A percentile compares a stretch with the other conserved stretches of the same genome.
These are phyloP conservation scores for Asbolus verrucosus DNA, from an alignment of 1,140 invertebrate species.

Conservation along the genomic window DNA sequence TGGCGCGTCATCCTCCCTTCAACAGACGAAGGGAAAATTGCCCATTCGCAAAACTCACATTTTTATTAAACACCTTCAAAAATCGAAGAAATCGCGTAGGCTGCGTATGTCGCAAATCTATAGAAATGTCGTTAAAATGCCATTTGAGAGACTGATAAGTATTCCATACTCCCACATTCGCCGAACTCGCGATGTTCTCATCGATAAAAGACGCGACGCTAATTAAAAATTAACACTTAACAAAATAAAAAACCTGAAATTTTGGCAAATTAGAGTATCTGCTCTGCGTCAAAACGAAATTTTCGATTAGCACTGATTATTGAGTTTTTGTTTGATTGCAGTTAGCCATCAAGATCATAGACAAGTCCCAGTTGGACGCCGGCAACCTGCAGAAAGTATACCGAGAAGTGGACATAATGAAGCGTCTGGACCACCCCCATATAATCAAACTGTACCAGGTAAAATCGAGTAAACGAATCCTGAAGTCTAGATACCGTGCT, in stretches of 20 bases:
- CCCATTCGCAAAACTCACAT: not conserved
- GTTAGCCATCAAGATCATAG: slow-evolving; percentile 98
- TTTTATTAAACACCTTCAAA: not conserved
- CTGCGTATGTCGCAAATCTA: not conserved
- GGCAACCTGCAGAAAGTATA: slow-evolving; percentile 98
- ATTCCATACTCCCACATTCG: no score
- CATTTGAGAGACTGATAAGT: not conserved
- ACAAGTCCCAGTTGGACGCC: slow-evolving; percentile 95
- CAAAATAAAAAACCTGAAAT: not conserved
- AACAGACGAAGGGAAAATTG: no score
- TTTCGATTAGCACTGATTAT: no score
- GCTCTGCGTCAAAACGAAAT: no score
- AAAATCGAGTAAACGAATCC: slow-evolving; percentile 56
- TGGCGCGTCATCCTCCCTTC: not conserved
- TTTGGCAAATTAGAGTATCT: no score
- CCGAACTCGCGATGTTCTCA: no score
- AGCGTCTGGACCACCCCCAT: slow-evolving; percentile 94
- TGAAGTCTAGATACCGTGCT: slow-evolving; percentile 27
- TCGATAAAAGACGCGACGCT: no score
- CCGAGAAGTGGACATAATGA: slow-evolving; percentile 98
- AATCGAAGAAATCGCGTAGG: not conserved
- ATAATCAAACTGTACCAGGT: slow-evolving; percentile 99
- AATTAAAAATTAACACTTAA: no score
- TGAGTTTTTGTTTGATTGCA: slow-evolving; percentile 69
- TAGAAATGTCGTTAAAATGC: slow-evolving; percentile 1